Conservation (phyloP, 64 coral and sea anemone genomes). For the Anthopleura sola region DNA sequence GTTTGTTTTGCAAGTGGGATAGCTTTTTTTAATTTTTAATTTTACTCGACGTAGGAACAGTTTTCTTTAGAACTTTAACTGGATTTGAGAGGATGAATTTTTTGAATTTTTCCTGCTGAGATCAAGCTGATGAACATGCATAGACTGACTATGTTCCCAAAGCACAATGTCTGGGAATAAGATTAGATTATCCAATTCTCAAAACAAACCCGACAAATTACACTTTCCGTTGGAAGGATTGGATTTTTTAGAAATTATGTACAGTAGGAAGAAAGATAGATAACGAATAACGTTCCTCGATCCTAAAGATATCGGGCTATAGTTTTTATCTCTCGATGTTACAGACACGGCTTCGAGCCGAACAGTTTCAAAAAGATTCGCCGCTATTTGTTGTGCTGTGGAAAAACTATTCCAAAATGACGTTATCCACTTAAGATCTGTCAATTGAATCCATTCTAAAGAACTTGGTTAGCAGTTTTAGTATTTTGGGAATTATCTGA, state of each 20-base stretch:
- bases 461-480: background rate
- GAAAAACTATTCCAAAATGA: background rate
- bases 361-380: background rate
- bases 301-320: background rate
- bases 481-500: background rate
- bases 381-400: background rate
- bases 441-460: background rate
- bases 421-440: background rate
- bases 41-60: background rate
- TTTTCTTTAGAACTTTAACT: background rate
- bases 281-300: background rate
- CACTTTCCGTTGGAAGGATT: background rate
- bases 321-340: background rate
- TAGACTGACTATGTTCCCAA: background rate
- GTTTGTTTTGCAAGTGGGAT: background rate
- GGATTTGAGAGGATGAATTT: background rate
- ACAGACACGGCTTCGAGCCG: background rate
- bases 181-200: background rate
- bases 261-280: background rate
- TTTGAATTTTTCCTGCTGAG: background rate
- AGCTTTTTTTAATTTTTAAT: background rate
- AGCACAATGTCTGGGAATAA: background rate
- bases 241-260: background rate
- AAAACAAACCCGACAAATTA: background rate
- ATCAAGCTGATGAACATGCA: background rate